Conservation (phyloP, 2,113 vertebrate species). For the Stercorarius parasiticus region DNA sequence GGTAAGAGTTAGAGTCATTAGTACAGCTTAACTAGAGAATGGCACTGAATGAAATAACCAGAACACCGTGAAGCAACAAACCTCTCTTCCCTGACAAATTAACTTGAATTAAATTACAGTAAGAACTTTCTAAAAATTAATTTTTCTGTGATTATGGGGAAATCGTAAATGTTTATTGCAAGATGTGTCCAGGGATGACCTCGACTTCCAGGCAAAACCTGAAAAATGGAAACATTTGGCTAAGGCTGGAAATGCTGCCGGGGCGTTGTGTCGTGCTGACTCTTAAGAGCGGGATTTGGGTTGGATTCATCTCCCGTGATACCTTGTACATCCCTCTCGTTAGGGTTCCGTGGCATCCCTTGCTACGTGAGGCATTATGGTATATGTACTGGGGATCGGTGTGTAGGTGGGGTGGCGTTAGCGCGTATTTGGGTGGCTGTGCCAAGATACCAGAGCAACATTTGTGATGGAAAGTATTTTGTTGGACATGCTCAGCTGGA, state of each 20-base stretch:
- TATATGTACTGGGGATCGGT: accelerated
- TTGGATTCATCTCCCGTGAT: accelerated
- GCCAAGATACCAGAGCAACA: accelerated
- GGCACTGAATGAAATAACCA: neutral
- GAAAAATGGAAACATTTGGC: neutral
- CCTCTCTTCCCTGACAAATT: neutral
- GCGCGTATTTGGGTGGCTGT: neutral
- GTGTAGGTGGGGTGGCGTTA: accelerated
- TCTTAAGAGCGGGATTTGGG: neutral
- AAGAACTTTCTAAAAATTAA: neutral
- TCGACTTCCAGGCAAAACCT: neutral
- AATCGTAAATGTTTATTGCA: neutral
- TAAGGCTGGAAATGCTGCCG: neutral
- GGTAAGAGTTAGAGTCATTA: neutral
- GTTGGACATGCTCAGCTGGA: neutral
- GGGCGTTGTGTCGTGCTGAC: neutral
- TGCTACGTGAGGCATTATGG: accelerated
- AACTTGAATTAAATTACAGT: neutral
- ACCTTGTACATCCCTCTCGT: neutral
- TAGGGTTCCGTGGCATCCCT: neutral
- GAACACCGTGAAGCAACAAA: neutral
- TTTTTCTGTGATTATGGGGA: neutral
- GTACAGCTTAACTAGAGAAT: neutral
- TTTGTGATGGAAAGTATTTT: neutral
- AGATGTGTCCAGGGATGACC: no score